phyloP scores from a whole-genome alignment of 2,888 invertebrate genomes.

The Drosophila multiciliata region DNA sequence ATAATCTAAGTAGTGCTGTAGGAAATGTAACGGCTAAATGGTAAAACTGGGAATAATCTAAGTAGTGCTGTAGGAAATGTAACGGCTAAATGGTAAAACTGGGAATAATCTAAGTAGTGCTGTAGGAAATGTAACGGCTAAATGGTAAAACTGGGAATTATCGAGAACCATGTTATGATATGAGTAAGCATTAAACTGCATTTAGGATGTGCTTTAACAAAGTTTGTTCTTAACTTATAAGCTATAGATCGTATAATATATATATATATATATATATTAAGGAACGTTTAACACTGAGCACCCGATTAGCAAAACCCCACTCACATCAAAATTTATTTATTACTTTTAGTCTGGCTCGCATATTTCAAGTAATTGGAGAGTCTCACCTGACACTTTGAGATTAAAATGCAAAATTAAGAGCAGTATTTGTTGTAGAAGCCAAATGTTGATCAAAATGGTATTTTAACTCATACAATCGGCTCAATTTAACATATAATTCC shows the following conservation, averaged over 20 bases:
- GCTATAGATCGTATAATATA: no score
- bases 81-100: slow-evolving; percentile 8
- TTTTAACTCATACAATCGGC: neutral
- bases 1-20: neutral
- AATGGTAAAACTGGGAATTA: neutral
- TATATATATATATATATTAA: no score
- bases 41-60: slow-evolving; percentile 20
- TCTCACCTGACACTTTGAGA: neutral
- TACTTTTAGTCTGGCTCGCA: no score
- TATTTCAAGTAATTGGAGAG: neutral
- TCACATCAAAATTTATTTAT: neutral
- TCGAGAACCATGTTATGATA: neutral
- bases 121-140: neutral
- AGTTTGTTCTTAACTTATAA: neutral
- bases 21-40: neutral
- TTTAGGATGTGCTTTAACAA: neutral
- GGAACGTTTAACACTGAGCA: neutral
- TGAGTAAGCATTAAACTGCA: neutral
- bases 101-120: slow-evolving; percentile 10
- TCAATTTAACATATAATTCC: neutral
- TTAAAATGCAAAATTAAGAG: neutral
- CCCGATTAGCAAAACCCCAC: neutral
- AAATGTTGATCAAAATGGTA: neutral
- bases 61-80: neutral
- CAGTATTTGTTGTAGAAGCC: neutral